Percentiles rank a stretch among this genome's conserved stretches.
phyloP scores from a whole-genome alignment of 2,797 vertebrate genomes.

The Tenualosa ilisha region DNA sequence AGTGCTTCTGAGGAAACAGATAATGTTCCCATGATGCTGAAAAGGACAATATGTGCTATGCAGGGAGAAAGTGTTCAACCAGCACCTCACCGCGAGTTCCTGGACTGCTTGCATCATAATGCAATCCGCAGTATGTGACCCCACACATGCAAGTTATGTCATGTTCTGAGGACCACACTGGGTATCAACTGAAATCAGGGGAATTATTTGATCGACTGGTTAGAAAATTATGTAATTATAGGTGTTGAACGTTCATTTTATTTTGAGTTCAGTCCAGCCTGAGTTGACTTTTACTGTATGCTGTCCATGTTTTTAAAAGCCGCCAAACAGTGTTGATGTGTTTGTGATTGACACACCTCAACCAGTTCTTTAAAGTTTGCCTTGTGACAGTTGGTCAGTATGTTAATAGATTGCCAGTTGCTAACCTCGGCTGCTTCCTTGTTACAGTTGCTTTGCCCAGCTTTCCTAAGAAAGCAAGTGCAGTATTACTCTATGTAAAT shows the following conservation, averaged over 20 bases:
- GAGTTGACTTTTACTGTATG: too few relatives aligned
- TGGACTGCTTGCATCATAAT: slow-evolving; percentile 69
- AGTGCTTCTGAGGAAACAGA: accelerated
- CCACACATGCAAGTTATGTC: background rate
- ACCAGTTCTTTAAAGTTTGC: background rate
- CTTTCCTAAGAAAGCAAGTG: background rate
- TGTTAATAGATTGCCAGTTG: background rate
- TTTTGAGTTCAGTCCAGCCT: background rate
- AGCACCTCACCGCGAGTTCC: slow-evolving; percentile 58
- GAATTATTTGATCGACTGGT: too few relatives aligned
- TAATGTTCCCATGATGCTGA: slow-evolving; percentile 65
- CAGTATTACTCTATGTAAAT: background rate
- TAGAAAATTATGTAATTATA: too few relatives aligned
- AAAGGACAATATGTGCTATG: slow-evolving; percentile 60
- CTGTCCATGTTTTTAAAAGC: background rate
- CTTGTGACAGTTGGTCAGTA: background rate
- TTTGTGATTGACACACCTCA: background rate
- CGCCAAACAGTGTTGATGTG: background rate
- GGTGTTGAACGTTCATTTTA: background rate
- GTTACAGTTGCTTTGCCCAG: background rate
- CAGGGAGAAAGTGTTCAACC: slow-evolving; percentile 39
- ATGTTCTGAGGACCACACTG: background rate
- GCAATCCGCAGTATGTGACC: slow-evolving; percentile 57
- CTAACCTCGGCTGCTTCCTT: background rate
- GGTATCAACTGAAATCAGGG: background rate